phyloP scores from a whole-genome alignment of 2,113 vertebrate species.

The Dasypus novemcinctus region DNA sequence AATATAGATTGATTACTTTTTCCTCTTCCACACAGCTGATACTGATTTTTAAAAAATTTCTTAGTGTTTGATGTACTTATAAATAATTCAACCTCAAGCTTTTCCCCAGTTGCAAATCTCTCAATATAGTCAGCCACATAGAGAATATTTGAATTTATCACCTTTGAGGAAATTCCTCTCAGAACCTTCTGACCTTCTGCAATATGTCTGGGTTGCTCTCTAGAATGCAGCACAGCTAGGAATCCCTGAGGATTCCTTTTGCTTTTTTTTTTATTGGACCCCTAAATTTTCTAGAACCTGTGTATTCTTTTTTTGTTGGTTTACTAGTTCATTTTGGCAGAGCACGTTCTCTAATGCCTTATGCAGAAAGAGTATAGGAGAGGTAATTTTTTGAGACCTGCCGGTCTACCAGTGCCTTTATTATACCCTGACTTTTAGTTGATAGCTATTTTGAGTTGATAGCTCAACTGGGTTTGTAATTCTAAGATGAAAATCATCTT shows the following conservation, averaged over 20 bases:
- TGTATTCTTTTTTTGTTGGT: background rate
- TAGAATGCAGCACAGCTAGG: accelerated
- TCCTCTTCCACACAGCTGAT: background rate
- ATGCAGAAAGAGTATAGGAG: background rate
- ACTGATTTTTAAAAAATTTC: slow-evolving; percentile 21
- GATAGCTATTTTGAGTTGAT: background rate
- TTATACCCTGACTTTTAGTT: background rate
- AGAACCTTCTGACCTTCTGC: background rate
- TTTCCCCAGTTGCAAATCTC: background rate
- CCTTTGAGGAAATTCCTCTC: background rate
- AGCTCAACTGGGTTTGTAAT: background rate
- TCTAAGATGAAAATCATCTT: background rate
- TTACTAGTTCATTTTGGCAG: background rate
- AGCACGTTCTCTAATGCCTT: background rate
- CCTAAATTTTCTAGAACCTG: background rate
- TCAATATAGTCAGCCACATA: background rate
- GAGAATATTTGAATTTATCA: background rate
- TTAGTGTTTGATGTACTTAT: slow-evolving; percentile 14
- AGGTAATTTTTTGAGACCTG: background rate
- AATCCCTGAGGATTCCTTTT: background rate
- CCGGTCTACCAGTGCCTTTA: background rate
- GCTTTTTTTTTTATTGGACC: background rate
- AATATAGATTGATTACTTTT: background rate
- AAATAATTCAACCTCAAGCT: slow-evolving; percentile 34
- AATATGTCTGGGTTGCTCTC: background rate